Conservation (phyloP, 2,113 vertebrate species). For the Herpetotheres cachinnans region DNA sequence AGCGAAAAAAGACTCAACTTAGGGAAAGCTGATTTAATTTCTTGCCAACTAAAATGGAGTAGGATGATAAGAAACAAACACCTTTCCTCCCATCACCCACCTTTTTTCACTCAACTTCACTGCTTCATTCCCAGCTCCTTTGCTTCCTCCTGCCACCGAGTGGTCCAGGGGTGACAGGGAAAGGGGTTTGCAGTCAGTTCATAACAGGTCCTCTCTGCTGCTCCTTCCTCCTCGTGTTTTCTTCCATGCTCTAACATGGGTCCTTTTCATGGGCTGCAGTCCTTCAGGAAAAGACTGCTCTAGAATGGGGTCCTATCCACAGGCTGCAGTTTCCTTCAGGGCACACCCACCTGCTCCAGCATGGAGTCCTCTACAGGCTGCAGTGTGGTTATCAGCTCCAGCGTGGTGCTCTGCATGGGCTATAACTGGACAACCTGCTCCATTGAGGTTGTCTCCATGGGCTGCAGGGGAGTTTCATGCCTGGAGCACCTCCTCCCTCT, state of each 20-base stretch:
- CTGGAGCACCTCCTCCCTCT: background rate
- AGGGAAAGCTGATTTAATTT: background rate
- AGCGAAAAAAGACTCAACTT: background rate
- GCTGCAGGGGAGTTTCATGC: background rate
- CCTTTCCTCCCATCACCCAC: rapidly evolving
- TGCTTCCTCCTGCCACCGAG: background rate
- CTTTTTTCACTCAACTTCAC: background rate
- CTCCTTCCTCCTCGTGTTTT: background rate
- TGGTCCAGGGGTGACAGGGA: background rate
- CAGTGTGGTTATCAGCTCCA: background rate
- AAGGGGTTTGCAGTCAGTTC: background rate
- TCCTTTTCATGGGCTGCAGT: background rate
- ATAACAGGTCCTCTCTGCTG: background rate
- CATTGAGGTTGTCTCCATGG: background rate
- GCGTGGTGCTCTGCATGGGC: background rate
- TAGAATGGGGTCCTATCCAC: rapidly evolving
- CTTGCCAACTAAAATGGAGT: background rate
- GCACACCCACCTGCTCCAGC: background rate
- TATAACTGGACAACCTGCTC: background rate
- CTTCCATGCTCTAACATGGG: rapidly evolving
- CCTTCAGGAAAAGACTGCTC: background rate
- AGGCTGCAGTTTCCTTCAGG: background rate
- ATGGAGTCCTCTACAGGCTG: too few species aligned
- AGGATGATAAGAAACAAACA: background rate
- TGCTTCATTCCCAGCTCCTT: background rate